Percentiles rank a stretch among this genome's conserved stretches.
These are phyloP conservation scores for Tinea semifulvella DNA, from an alignment of 2,888 invertebrate species.

Conservation along the genomic window DNA sequence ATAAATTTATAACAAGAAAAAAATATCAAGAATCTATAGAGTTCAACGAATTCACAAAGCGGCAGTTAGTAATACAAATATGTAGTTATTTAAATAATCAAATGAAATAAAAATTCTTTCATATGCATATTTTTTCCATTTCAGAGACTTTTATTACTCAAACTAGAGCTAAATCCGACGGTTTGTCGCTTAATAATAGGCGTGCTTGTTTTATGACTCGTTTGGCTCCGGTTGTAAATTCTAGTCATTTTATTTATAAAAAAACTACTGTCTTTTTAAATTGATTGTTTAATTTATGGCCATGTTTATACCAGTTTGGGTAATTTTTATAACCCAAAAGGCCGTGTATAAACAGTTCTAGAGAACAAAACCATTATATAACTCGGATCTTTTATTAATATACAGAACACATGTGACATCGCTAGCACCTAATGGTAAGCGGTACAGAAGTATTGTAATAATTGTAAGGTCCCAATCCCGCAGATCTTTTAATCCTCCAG, in stretches of 20 bases:
- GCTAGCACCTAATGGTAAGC: too few relatives aligned
- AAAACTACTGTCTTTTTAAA: slow-evolving; percentile 9
- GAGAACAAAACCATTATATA: too few relatives aligned
- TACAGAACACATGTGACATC: too few relatives aligned
- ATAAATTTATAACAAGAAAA: background rate
- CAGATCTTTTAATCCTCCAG: too few relatives aligned
- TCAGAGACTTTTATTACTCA: slow-evolving; percentile 41
- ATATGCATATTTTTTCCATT: slow-evolving; percentile 46
- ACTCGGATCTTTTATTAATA: too few relatives aligned
- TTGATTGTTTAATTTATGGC: slow-evolving; percentile 11
- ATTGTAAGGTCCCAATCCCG: too few relatives aligned
- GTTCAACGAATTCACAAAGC: background rate
- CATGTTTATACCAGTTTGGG: slow-evolving; percentile 12
- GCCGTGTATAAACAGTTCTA: too few relatives aligned
- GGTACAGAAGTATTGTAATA: too few relatives aligned
- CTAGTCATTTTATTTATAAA: slow-evolving; percentile 17
- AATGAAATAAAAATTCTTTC: slow-evolving; percentile 33
- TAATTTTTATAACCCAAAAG: too few relatives aligned
- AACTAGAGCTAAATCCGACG: slow-evolving; percentile 38
- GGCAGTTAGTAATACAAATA: slow-evolving; percentile 13
- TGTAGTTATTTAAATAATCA: slow-evolving; percentile 15
- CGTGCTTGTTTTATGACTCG: slow-evolving; percentile 42
- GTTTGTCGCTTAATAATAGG: slow-evolving; percentile 54
- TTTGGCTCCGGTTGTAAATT: slow-evolving; percentile 40
- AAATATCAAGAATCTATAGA: background rate